A percentile compares a stretch with the other conserved stretches of the same genome.
These are phyloP conservation scores for Otis tarda DNA, from an alignment of 2,113 vertebrate species.

Conservation along the genomic window DNA sequence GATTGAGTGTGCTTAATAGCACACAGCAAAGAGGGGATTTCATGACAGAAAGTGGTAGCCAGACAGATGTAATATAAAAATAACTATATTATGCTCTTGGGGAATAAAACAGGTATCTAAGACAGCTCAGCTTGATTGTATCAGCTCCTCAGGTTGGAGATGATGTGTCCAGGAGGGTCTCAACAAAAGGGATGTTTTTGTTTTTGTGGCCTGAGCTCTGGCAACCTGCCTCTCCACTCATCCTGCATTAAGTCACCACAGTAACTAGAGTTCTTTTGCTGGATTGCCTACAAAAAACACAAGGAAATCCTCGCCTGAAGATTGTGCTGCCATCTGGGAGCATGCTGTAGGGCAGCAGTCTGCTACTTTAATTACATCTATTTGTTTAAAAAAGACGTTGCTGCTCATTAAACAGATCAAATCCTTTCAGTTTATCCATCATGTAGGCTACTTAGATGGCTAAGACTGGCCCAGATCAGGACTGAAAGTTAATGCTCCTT, in stretches of 20 bases:
- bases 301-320: background rate
- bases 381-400: background rate
- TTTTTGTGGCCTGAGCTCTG: background rate
- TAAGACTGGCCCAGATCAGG: slow-evolving; percentile 33
- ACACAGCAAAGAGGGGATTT: background rate
- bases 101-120: background rate
- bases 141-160: background rate
- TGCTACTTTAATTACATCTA: slow-evolving; percentile 1
- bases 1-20: background rate
- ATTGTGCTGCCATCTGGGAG: slow-evolving; percentile 32
- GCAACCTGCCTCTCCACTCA: background rate
- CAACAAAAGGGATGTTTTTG: background rate
- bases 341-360: background rate
- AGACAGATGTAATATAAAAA: background rate
- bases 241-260: background rate
- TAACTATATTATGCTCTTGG: background rate
- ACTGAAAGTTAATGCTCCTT: background rate
- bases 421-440: slow-evolving; percentile 26
- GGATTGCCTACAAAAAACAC: background rate
- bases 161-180: background rate
- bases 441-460: slow-evolving; percentile 31
- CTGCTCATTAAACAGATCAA: slow-evolving; percentile 21
- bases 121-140: background rate
- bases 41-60: background rate
- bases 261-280: background rate